These are phyloP conservation scores for Romanogobio albipinnatus DNA, from an alignment of 2,113 vertebrate species.

Conservation along the genomic window DNA sequence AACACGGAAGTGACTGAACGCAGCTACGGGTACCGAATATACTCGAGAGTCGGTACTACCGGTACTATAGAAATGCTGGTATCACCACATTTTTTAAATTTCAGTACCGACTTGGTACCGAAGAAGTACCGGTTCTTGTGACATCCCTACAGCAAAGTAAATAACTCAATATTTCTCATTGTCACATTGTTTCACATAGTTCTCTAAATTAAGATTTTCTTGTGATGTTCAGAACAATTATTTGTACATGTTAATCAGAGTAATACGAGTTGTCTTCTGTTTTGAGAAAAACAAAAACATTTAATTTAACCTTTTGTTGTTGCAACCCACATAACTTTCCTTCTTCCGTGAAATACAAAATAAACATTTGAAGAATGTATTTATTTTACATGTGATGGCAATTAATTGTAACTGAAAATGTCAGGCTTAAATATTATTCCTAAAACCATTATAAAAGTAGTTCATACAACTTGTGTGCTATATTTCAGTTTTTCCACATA, in stretches of 20 bases:
- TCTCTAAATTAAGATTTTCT: neutral
- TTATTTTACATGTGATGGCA: neutral
- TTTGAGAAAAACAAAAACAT: no score
- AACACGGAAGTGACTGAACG: no score
- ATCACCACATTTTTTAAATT: no score
- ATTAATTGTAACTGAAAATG: neutral
- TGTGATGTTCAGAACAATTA: neutral
- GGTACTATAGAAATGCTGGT: no score
- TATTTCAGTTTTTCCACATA: no score
- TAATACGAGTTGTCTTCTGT: neutral
- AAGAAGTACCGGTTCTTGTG: no score
- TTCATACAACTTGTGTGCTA: neutral
- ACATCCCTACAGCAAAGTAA: neutral
- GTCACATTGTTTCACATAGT: neutral
- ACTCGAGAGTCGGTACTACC: no score
- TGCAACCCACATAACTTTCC: neutral
- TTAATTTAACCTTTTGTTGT: neutral
- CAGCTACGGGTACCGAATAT: no score
- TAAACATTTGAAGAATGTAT: neutral
- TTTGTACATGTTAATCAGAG: neutral
- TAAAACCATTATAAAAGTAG: neutral
- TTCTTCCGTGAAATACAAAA: neutral
- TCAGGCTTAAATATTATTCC: neutral
- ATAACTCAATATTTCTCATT: neutral
- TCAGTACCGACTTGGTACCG: no score